Evolutionary conservation across 2,888 invertebrate genomes (phyloP).

Genomic region (Coremacera marginata): DNA sequence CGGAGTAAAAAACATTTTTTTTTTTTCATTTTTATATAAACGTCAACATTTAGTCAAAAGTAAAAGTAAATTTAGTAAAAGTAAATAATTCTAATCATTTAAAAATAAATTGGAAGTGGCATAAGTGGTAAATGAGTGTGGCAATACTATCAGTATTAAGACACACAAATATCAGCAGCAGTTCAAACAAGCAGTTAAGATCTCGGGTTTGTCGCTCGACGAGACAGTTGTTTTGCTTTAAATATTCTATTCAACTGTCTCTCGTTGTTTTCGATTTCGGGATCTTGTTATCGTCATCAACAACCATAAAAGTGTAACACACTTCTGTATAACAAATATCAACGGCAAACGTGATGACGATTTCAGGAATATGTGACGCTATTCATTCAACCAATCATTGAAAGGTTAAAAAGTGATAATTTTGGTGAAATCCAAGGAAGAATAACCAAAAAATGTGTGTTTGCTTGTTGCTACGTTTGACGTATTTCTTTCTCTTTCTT

Average conservation of each 20-base stretch:
- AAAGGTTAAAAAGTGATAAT: neutral
- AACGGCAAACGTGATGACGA: neutral
- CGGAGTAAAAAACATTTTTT: no score
- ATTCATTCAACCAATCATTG: neutral
- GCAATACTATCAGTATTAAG: no score
- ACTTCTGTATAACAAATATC: neutral
- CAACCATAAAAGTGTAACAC: neutral
- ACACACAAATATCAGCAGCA: neutral
- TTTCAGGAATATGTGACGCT: neutral
- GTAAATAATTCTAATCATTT: no score
- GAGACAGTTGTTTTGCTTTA: conserved; percentile 62
- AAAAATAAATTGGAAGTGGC: no score
- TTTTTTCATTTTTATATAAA: no score
- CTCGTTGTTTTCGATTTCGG: conserved; percentile 69
- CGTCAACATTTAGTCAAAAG: no score
- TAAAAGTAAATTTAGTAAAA: no score
- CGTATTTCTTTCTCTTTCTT: conserved; percentile 44
- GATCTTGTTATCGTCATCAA: conserved; percentile 63
- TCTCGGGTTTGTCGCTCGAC: conserved; percentile 69
- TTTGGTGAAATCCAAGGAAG: neutral
- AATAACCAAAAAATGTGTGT: conserved; percentile 55
- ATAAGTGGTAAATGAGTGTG: no score
- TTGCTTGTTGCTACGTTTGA: conserved; percentile 62
- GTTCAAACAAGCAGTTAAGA: conserved; percentile 54
- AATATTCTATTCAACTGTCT: conserved; percentile 63